Conservation (phyloP, 2,888 invertebrate species). For the Harpalus rubripes region DNA sequence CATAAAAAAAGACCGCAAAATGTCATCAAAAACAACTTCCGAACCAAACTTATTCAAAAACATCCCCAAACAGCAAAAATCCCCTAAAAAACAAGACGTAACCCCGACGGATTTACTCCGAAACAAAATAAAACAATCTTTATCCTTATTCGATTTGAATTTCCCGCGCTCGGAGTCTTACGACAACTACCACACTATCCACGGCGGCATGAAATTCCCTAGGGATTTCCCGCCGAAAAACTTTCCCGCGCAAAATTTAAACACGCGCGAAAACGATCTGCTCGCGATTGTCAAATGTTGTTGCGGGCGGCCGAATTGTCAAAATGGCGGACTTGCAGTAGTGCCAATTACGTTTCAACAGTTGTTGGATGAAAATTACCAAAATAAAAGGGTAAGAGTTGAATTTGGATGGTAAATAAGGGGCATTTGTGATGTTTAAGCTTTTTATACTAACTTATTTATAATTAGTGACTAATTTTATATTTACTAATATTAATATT, state of each 20-base stretch:
- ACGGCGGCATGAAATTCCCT: constrained; percentile 72
- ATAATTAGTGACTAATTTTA: constrained; percentile 51
- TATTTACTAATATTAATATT: no score
- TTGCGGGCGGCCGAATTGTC: constrained; percentile 59
- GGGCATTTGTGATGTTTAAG: constrained; percentile 44
- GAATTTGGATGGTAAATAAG: neutral
- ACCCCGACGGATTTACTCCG: constrained; percentile 70
- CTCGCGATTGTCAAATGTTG: constrained; percentile 66
- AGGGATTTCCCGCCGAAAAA: constrained; percentile 55
- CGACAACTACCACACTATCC: constrained; percentile 74
- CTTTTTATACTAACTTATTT: constrained; percentile 45
- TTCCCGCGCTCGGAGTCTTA: constrained; percentile 43
- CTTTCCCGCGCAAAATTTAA: neutral
- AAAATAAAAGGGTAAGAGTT: constrained; percentile 60
- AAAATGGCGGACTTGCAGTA: constrained; percentile 61
- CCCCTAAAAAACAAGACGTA: constrained; percentile 64
- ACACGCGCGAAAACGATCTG: constrained; percentile 53
- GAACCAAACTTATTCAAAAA: no score
- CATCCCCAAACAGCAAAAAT: no score
- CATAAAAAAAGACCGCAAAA: constrained; percentile 53
- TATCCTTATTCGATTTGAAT: constrained; percentile 72
- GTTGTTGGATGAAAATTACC: constrained; percentile 60
- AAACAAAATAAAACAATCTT: constrained; percentile 75
- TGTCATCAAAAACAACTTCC: constrained; percentile 16
- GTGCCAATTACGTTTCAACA: constrained; percentile 65